These are phyloP conservation scores for Athalia cordata DNA, from an alignment of 2,888 invertebrate genomes.

Conservation along the genomic window DNA sequence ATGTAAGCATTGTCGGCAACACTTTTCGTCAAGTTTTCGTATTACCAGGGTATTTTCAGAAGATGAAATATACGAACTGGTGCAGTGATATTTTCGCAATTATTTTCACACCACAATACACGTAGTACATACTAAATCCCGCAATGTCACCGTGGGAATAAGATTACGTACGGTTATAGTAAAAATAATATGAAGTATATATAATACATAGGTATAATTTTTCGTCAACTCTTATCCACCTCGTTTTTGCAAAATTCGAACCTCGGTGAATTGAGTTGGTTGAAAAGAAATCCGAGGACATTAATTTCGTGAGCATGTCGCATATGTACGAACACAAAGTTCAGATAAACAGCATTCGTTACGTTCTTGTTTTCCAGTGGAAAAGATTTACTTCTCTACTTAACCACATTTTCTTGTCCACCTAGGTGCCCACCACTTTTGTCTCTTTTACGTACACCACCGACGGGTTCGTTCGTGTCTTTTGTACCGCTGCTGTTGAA, in stretches of 20 bases:
- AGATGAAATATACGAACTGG: no score
- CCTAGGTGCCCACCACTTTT: no score
- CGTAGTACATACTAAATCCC: no score
- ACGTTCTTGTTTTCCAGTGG: conserved; percentile 49
- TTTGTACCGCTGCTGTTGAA: conserved; percentile 10
- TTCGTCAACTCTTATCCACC: no score
- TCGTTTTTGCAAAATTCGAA: not conserved
- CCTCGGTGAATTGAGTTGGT: not conserved
- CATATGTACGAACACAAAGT: not conserved
- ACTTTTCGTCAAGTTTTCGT: not conserved
- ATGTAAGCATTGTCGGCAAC: not conserved
- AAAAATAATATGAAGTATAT: no score
- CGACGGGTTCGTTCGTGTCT: not conserved
- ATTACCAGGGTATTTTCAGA: not conserved
- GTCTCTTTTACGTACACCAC: not conserved
- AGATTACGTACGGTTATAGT: no score
- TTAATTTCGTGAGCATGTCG: no score
- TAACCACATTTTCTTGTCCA: conserved; percentile 45
- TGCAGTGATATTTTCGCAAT: no score
- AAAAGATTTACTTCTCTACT: conserved; percentile 62
- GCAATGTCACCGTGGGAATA: no score
- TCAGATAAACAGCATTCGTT: conserved; percentile 45
- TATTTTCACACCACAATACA: no score
- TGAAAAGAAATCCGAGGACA: not conserved
- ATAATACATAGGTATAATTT: no score